Evolutionary conservation across 2,888 invertebrate genomes (phyloP).

Genomic region (Eilema depressum): DNA sequence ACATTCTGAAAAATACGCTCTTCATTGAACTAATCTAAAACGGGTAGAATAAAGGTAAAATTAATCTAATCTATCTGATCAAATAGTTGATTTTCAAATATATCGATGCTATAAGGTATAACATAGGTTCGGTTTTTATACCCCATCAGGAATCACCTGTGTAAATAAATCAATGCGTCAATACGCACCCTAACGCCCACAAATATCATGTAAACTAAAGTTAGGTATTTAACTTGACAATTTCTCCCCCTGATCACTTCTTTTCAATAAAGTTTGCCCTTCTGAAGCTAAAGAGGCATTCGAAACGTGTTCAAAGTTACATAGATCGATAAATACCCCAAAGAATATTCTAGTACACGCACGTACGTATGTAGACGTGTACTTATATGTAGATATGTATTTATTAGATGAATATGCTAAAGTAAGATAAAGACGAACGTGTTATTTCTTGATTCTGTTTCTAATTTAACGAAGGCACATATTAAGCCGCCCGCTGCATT

Average conservation of each 20-base stretch:
- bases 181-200: constrained; percentile 21
- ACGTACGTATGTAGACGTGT: constrained; percentile 14
- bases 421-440: not conserved
- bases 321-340: constrained; percentile 37
- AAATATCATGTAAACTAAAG: constrained; percentile 39
- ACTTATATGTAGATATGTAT: constrained; percentile 2
- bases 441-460: not conserved
- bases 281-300: constrained; percentile 38
- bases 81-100: not conserved
- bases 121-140: no score
- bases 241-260: constrained; percentile 39
- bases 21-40: not conserved
- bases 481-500: not conserved
- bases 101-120: not conserved
- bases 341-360: constrained; percentile 30
- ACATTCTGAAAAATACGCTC: no score
- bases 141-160: not conserved
- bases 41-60: no score
- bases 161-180: constrained; percentile 30
- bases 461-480: not conserved
- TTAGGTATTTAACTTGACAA: constrained; percentile 21
- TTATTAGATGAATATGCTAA: not conserved
- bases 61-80: not conserved
- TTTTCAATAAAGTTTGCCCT: constrained; percentile 51
- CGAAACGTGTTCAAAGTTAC: constrained; percentile 42